Percentiles rank a stretch among this genome's conserved stretches.
Evolutionary conservation across 2,888 invertebrate species (phyloP).

Genomic region (Tholera decimalis): DNA sequence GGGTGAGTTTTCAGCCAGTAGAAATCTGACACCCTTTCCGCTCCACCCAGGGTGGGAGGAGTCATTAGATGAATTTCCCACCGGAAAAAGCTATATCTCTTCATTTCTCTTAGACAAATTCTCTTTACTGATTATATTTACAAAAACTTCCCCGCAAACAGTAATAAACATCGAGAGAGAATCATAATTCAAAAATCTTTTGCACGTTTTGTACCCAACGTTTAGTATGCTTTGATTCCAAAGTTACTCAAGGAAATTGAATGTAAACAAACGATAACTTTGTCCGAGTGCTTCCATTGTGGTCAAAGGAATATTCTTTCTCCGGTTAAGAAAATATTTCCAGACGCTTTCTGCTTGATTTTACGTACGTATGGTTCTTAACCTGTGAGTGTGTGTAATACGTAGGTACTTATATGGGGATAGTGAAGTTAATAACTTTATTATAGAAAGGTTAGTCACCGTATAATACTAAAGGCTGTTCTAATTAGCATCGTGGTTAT

Average conservation of each 20-base stretch:
- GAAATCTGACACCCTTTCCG: no score
- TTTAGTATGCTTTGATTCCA: slow-evolving; percentile 62
- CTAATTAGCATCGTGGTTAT: background rate
- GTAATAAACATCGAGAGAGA: slow-evolving; percentile 37
- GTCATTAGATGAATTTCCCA: no score
- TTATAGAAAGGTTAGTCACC: slow-evolving; percentile 3
- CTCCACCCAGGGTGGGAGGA: no score
- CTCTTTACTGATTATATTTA: background rate
- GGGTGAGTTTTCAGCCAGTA: no score
- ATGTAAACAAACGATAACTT: slow-evolving; percentile 68
- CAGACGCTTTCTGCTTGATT: slow-evolving; percentile 17
- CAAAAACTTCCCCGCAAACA: background rate
- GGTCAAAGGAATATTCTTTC: slow-evolving; percentile 43
- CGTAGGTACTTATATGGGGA: background rate
- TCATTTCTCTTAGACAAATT: no score
- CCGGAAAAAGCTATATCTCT: no score
- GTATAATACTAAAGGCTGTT: background rate
- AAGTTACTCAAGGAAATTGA: slow-evolving; percentile 69
- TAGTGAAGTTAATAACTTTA: slow-evolving; percentile 5
- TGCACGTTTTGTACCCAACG: slow-evolving; percentile 33
- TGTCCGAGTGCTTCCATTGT: slow-evolving; percentile 47
- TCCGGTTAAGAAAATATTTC: slow-evolving; percentile 36
- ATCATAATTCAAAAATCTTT: slow-evolving; percentile 54
- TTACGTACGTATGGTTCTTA: slow-evolving; percentile 10
- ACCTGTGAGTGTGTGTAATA: background rate